Evolutionary conservation across 2,888 invertebrate species (phyloP), one percentile per base, ranked within the genome.

Genomic region (Cantharis lateralis): DNA sequence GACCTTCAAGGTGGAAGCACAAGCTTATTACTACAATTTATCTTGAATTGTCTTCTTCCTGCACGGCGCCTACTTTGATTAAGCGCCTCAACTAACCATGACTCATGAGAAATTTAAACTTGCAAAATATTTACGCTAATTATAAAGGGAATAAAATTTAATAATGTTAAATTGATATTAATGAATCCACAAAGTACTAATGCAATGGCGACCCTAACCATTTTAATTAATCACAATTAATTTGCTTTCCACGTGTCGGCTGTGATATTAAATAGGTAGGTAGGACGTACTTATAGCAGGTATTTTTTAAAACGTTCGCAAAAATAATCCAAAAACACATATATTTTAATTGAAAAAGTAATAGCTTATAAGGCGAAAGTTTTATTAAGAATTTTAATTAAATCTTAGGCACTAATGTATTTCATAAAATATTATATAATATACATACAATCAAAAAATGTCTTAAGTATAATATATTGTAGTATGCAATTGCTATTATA

Each of bases 1-100:
- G 71, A 71, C 78, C 78, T 76, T 78, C 78, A 80, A 79, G 80
- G 79, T 80, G 73, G 74, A 76, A 80, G 78, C 77, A 77, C 79
- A 74, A 74, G 73, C 77, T 81, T 78, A 81, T 80, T 81, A 78
- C 74, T 13, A 66, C 77, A 74, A 79, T 79, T 80, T 81, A 76
- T 78, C 75, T 78, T 77, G 70, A 81, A 81, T 81, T 81, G 78
- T 77, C 72, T 77, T 80, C 78, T 81, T 81, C 80, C 80, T 76
- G 80, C 72, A 77, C 78, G 80, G 81, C 81, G 81, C 81, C 81
- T 80, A 73, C 72, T 79, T 79, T 74, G 78, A 79, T 79, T 80
- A 81, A 80, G 76, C 77, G 68, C 74, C 72, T 62, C 74, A 72
- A 62, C 72, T 70, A 70, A 69, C 62, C 71, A 64, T 71, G 70